A percentile compares a stretch with the other conserved stretches of the same genome.
phyloP scores from a whole-genome alignment of 2,797 vertebrate genomes.

The Cetoscarus ocellatus region DNA sequence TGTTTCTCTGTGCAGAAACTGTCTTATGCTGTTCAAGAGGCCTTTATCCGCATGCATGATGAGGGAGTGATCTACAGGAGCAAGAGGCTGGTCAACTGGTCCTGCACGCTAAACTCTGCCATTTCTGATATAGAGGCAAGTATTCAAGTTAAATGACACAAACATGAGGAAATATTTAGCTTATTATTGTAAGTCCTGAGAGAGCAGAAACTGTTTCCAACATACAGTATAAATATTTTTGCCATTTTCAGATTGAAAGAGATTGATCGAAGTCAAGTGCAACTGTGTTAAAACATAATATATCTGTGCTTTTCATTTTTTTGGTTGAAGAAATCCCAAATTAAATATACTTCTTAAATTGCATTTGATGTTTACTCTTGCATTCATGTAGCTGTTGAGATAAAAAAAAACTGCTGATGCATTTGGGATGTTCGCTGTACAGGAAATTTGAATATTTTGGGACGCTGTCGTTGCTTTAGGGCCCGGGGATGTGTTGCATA shows the following conservation, averaged over 20 bases:
- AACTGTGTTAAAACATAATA: not conserved
- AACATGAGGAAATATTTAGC: no score
- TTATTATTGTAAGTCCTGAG: no score
- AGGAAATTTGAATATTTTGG: not conserved
- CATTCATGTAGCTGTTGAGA: not conserved
- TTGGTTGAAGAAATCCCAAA: no score
- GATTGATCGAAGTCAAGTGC: not conserved
- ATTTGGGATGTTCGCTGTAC: slow-evolving; percentile 8
- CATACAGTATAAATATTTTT: no score
- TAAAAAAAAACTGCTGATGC: slow-evolving; percentile 1
- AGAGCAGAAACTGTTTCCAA: no score
- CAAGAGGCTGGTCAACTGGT: slow-evolving; percentile 96
- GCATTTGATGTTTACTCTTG: not conserved
- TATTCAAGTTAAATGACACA: not conserved
- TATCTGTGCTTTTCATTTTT: not conserved
- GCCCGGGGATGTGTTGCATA: not conserved
- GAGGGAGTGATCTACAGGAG: slow-evolving; percentile 93
- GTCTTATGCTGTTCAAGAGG: slow-evolving; percentile 90
- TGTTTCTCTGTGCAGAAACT: slow-evolving; percentile 85
- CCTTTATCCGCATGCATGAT: slow-evolving; percentile 92
- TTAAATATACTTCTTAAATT: no score
- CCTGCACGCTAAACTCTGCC: slow-evolving; percentile 93
- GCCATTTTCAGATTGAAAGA: not conserved
- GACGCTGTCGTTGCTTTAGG: not conserved
- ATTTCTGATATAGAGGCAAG: slow-evolving; percentile 92